phyloP scores from a whole-genome alignment of 2,888 invertebrate genomes.

The Tenodera sinensis region DNA sequence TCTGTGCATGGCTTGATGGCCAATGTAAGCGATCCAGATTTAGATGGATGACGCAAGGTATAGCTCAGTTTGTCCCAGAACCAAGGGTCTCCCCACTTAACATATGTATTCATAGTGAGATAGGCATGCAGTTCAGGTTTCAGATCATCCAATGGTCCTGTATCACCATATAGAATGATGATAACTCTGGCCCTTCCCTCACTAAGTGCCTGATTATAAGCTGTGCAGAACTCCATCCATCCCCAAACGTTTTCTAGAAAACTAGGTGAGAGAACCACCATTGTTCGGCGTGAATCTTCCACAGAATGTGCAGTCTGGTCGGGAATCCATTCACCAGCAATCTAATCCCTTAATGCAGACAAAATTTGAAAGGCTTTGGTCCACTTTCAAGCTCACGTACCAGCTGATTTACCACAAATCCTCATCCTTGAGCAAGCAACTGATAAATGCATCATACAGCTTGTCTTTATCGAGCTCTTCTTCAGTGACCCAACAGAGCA shows the following conservation, averaged over 20 bases:
- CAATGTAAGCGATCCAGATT: conserved; percentile 29
- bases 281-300: conserved; percentile 63
- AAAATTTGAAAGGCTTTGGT: conserved; percentile 61
- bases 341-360: conserved; percentile 72
- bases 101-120: conserved; percentile 71
- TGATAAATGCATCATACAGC: conserved; percentile 73
- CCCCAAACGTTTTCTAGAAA: conserved; percentile 75
- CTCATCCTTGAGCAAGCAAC: conserved; percentile 74
- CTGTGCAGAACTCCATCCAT: conserved; percentile 69
- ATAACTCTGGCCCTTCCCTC: conserved; percentile 68
- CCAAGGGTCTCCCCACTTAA: conserved; percentile 77
- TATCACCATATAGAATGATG: conserved; percentile 68
- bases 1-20: background rate
- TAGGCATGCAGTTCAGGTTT: conserved; percentile 69
- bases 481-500: conserved; percentile 62
- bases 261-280: conserved; percentile 66
- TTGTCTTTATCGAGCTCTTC: conserved; percentile 66
- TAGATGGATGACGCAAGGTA: conserved; percentile 62
- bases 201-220: conserved; percentile 65
- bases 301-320: conserved; percentile 69
- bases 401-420: conserved; percentile 63
- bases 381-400: conserved; percentile 63
- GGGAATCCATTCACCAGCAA: conserved; percentile 69
- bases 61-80: conserved; percentile 77
- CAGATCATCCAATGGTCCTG: conserved; percentile 57